phyloP scores from a whole-genome alignment of 2,888 invertebrate genomes.

The Trissonchulus sp. region DNA sequence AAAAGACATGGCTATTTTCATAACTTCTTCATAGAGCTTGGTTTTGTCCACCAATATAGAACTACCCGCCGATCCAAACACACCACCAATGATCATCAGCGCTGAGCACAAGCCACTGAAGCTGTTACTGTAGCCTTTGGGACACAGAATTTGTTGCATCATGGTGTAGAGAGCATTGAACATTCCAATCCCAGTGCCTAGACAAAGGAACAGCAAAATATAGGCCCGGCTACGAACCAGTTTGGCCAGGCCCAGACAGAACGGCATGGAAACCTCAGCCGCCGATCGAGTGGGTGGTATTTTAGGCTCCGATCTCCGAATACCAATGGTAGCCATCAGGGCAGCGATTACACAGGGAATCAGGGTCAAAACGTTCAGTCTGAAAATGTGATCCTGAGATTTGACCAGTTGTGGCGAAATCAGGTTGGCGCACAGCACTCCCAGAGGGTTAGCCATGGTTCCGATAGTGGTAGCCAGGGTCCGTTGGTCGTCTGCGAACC shows the following conservation, averaged over 20 bases:
- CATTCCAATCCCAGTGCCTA: conserved; percentile 51
- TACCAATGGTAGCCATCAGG: conserved; percentile 36
- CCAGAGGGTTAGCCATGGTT: conserved; percentile 37
- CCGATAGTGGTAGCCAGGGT: conserved; percentile 54
- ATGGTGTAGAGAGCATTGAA: conserved; percentile 52
- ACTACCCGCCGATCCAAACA: conserved; percentile 50
- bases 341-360: conserved; percentile 36
- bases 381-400: conserved; percentile 39
- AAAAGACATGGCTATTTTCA: conserved; percentile 52
- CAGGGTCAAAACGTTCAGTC: conserved; percentile 45
- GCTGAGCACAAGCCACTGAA: conserved; percentile 47
- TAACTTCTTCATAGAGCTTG: conserved; percentile 56
- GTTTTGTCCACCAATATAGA: conserved; percentile 56
- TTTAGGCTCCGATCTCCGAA: conserved; percentile 47
- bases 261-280: conserved; percentile 43
- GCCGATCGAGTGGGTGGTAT: conserved; percentile 48
- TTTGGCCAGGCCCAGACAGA: background rate
- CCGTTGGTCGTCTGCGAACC: conserved; percentile 54
- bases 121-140: conserved; percentile 56
- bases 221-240: conserved; percentile 6
- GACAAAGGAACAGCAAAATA: conserved; percentile 17
- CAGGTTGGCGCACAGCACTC: conserved; percentile 46
- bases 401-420: conserved; percentile 45
- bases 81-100: conserved; percentile 55
- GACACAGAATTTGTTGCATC: conserved; percentile 56